Base-by-base conservation (phyloP, 2,888 invertebrate genomes). In the Drosophila prostipennis region DNA sequence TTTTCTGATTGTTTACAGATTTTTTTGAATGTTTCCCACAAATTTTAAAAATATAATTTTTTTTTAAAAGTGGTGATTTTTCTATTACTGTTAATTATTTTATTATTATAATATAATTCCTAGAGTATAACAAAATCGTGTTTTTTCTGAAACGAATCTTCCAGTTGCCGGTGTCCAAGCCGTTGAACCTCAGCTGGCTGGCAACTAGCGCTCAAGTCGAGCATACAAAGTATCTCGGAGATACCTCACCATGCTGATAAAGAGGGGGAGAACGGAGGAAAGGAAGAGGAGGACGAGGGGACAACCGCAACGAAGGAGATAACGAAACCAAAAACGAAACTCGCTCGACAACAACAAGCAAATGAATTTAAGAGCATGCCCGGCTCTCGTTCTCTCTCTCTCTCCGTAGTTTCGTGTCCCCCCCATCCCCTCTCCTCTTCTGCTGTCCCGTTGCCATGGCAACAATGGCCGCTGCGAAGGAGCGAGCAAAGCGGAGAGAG, bases 401-500 rank as follows among this genome's bases (percentile, higher is more conserved):
- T 55, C 52, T 34, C 36, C 53, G n/a, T 39, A 4, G 2, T 39
- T 19, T 34, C 40, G 1, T 14, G 23, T 3, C 29, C 10, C 40
- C 55, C 36, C 46, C 16, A 0, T 36, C 43, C 46, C 34, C 11
- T 3, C 16, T 14, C 48, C 32, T 34, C 26, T 23, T 19, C n/a
- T 23, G 4, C 55, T 34, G 14, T 13, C 58, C 75, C 74, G 87
- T 87, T 81, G 79, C 55, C 85, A 88, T 89, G 76, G 79, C 75
- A 87, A 89, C 87, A 81, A 86, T 82, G 85, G 84, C 80, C 78
- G 85, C 74, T 56, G 64, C 80, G 82, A 84, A 84, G 77, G 82
- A 84, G 80, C 74, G 75, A 48, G 72, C 77, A 80, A 82, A 82
- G 79, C 55, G 73, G 68, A 77, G 56, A 79, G 59, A 58, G 64